Evolutionary conservation across 2,888 invertebrate species (phyloP).

Genomic region (Drosophila recens): DNA sequence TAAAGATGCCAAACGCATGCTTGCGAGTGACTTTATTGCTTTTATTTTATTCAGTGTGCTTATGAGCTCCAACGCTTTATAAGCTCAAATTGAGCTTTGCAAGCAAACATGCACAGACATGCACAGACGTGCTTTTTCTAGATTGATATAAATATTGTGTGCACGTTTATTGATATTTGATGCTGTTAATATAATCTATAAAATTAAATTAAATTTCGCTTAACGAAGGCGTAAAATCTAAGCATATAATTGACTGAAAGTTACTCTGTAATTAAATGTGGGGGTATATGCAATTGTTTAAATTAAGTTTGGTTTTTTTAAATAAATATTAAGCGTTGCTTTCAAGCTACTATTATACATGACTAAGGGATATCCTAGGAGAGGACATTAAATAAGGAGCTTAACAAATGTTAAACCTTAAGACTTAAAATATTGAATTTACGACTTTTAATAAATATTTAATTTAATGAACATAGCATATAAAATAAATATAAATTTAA

Average conservation of each 20-base stretch:
- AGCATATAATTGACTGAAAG: background rate
- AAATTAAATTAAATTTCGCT: background rate
- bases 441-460: no score
- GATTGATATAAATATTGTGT: conserved; percentile 6
- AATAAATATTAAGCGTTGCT: no score
- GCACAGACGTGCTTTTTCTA: conserved; percentile 11
- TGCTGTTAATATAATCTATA: conserved; percentile 3
- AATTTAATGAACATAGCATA: no score
- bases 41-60: conserved; percentile 7
- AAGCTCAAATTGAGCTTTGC: conserved; percentile 8
- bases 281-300: background rate
- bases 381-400: no score
- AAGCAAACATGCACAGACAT: conserved; percentile 11
- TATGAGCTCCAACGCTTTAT: background rate
- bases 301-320: no score
- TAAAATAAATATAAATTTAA: no score
- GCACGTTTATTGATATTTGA: conserved; percentile 12
- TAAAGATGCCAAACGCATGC: background rate
- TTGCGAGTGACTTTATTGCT: conserved; percentile 2
- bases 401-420: no score
- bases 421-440: no score
- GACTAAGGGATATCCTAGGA: background rate
- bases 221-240: no score
- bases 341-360: background rate
- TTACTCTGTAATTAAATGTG: background rate